Evolutionary conservation across 2,113 vertebrate species (phyloP).

Genomic region (Peromyscus polionotus): DNA sequence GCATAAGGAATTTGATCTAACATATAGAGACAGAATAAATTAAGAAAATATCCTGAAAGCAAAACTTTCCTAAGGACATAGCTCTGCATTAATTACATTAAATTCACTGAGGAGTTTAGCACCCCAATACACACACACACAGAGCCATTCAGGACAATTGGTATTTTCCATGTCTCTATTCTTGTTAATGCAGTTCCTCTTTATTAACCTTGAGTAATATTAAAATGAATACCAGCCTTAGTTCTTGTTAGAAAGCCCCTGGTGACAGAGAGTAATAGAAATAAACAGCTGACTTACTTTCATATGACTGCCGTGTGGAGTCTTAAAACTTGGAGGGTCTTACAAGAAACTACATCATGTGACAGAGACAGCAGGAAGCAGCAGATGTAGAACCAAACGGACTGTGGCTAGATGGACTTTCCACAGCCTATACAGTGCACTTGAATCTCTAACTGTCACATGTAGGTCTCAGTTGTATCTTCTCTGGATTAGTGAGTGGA

Average conservation of each 20-base stretch:
- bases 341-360: slow-evolving; percentile 55
- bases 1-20: background rate
- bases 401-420: slow-evolving; percentile 29
- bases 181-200: slow-evolving; percentile 81
- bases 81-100: background rate
- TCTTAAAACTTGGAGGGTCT: slow-evolving; percentile 36
- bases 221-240: slow-evolving; percentile 72
- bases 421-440: background rate
- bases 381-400: slow-evolving; percentile 48
- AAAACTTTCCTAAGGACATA: slow-evolving; percentile 42
- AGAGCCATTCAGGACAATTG: slow-evolving; percentile 57
- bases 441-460: background rate
- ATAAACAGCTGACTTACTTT: slow-evolving; percentile 84
- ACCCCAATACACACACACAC: background rate
- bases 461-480: background rate
- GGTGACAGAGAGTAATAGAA: slow-evolving; percentile 54
- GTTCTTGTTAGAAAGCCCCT: slow-evolving; percentile 88
- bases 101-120: background rate
- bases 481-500: background rate
- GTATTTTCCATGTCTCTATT: slow-evolving; percentile 78
- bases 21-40: background rate
- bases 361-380: slow-evolving; percentile 56
- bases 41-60: slow-evolving; percentile 54
- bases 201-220: slow-evolving; percentile 82
- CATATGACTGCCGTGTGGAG: slow-evolving; percentile 74